Conservation (phyloP, 2,888 invertebrate genomes). For the Campopleginae sp. region DNA sequence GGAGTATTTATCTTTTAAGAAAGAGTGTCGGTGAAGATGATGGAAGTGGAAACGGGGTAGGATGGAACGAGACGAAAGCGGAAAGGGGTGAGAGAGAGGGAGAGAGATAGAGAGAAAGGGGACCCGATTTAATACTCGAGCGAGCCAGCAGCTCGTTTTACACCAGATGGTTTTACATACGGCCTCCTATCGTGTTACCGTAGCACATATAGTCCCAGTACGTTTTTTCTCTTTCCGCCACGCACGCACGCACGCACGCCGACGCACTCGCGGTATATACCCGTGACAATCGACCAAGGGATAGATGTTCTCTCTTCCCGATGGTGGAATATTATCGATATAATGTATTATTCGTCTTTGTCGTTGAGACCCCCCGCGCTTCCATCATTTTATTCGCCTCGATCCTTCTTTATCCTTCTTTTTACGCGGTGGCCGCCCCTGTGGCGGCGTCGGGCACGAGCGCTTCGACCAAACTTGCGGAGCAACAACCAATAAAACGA, state of each 20-base stretch:
- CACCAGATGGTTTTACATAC: slow-evolving; percentile 83
- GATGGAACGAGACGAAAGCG: slow-evolving; percentile 46
- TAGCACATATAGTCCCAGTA: slow-evolving; percentile 56
- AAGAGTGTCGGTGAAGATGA: slow-evolving; percentile 41
- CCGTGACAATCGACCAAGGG: slow-evolving; percentile 71
- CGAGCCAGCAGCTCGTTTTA: slow-evolving; percentile 83
- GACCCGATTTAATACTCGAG: slow-evolving; percentile 83
- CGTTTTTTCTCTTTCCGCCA: slow-evolving; percentile 40
- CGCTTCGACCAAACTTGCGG: slow-evolving; percentile 51
- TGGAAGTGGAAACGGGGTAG: slow-evolving; percentile 6
- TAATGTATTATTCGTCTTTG: slow-evolving; percentile 76
- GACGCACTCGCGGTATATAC: slow-evolving; percentile 58
- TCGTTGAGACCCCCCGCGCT: slow-evolving; percentile 69
- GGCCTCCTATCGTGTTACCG: slow-evolving; percentile 82
- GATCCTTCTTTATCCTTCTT: slow-evolving; percentile 54
- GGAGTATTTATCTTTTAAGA: slow-evolving; percentile 35
- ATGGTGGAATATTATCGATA: slow-evolving; percentile 76
- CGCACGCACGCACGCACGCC: slow-evolving; percentile 67
- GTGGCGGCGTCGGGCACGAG: slow-evolving; percentile 65
- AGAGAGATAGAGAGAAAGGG: slow-evolving; percentile 46
- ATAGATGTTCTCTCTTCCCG: slow-evolving; percentile 68
- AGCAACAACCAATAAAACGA: slow-evolving; percentile 44
- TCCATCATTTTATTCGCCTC: slow-evolving; percentile 63
- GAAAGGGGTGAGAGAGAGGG: slow-evolving; percentile 46
- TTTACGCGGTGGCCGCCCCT: slow-evolving; percentile 36